Percentiles rank a stretch among this genome's conserved stretches.
Conservation (phyloP, 2,888 invertebrate genomes). For the Drosophila picticornis region DNA sequence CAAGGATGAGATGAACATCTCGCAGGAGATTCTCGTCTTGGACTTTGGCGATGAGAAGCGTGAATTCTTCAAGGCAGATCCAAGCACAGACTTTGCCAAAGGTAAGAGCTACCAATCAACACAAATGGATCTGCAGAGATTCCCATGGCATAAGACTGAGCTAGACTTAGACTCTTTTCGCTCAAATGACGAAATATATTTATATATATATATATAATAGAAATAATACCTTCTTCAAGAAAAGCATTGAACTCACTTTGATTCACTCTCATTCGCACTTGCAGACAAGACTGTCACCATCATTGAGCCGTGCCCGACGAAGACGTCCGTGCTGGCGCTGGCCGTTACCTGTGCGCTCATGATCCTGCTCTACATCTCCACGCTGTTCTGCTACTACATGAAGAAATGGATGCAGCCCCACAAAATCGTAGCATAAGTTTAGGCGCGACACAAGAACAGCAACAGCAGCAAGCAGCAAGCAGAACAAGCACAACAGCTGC, state of each 20-base stretch:
- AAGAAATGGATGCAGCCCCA: conserved; percentile 95
- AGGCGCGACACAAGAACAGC: conserved; percentile 30
- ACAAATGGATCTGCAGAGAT: background rate
- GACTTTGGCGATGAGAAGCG: conserved; percentile 96
- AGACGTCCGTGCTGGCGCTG: conserved; percentile 94
- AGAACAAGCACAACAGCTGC: background rate
- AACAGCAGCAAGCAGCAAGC: conserved; percentile 21
- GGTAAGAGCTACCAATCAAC: conserved; percentile 86
- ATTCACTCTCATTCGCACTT: conserved; percentile 49
- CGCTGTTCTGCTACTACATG: conserved; percentile 96
- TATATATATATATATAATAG: background rate
- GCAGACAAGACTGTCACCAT: conserved; percentile 95
- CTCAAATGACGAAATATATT: background rate
- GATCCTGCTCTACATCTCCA: conserved; percentile 95
- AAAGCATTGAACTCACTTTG: conserved; percentile 1
- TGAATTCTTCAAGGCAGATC: conserved; percentile 92
- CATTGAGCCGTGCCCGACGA: conserved; percentile 96
- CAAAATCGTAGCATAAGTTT: conserved; percentile 90
- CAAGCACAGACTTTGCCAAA: conserved; percentile 90
- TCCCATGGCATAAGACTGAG: background rate
- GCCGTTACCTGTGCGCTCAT: conserved; percentile 96
- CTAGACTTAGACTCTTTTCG: background rate
- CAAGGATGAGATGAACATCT: conserved; percentile 93
- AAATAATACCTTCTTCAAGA: background rate
- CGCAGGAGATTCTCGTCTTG: conserved; percentile 96